Base-by-base conservation (phyloP, 1,140 invertebrate species). In the Spodoptera litura region DNA sequence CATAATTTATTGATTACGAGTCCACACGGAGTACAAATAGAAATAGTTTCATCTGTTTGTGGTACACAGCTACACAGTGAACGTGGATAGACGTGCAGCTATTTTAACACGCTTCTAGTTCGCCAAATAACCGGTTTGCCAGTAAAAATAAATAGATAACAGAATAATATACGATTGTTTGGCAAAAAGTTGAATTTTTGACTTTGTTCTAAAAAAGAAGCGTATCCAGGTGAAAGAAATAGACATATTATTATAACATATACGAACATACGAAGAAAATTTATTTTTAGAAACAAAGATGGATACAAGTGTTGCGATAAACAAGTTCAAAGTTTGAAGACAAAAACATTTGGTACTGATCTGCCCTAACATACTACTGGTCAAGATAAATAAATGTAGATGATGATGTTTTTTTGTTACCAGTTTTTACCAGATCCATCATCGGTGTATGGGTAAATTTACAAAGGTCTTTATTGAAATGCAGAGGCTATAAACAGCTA, bases 1-100 rank as follows among this genome's bases (percentile, higher is more conserved):
- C 31, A 12, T 59, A 31, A 59, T 13, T 31, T 59, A 59, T 59
- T 59, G 56, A 59, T 59, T 59, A 12, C 56, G 56, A 58, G 56
- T 58, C 20, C 53, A 55, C 53, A 15, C 58, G 8, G 58, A 59
- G 15, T 59, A 59, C 61, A 64, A 31, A 31, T 12, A 59, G 56
- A 25, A 11, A 59, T 59, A 59, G 56, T 59, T 59, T 31, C 4
- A 59, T 11, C 31, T 27, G 56, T 58, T 58, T 11, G 56, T 59
- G 11, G 56, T 20, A 20, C 20, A 20, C 20, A 20, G 20, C 20
- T 59, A 31, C 25, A 59, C 27, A 59, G 56, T 12, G 31, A 31
- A 59, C 56, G 31, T 31, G 10, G 56, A 31, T 58, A 58, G 35
- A 38, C 35, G 35, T 31, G n/a, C 11, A 59, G 12, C 56, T 59